These are phyloP conservation scores for Dendroctonus ponderosae DNA, from an alignment of 1,140 invertebrate species.

Conservation along the genomic window DNA sequence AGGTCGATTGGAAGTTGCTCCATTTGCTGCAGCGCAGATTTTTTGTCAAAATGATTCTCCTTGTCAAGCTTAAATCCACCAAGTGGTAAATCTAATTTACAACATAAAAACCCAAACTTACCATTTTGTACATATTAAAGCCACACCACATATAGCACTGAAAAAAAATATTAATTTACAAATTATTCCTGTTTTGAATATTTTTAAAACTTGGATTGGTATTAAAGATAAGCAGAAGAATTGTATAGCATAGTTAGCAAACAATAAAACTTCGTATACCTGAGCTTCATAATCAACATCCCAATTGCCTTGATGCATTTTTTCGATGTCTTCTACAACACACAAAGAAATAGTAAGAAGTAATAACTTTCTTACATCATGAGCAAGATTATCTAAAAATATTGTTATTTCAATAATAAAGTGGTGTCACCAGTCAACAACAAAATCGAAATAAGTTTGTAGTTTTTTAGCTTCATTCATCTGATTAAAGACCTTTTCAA, in stretches of 20 bases:
- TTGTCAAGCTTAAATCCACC: conserved; percentile 31
- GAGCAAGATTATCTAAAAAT: neutral
- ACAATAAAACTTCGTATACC: conserved; percentile 22
- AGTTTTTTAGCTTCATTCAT: no score
- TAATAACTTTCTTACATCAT: neutral
- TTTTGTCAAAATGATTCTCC: conserved; percentile 34
- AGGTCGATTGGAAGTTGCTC: conserved; percentile 20
- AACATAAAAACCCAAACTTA: conserved; percentile 39
- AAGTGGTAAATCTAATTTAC: neutral
- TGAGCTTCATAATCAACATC: conserved; percentile 37
- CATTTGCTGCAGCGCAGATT: conserved; percentile 19
- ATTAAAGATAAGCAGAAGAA: no score
- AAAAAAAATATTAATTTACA: conserved; percentile 13
- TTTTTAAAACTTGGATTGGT: no score
- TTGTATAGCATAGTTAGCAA: no score
- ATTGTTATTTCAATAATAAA: neutral
- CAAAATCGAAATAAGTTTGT: no score
- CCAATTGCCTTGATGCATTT: conserved; percentile 44
- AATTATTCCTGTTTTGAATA: neutral
- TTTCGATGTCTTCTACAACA: conserved; percentile 41
- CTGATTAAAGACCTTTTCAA: neutral
- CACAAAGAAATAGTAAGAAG: conserved; percentile 15
- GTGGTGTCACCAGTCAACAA: no score
- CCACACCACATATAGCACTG: conserved; percentile 51
- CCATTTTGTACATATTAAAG: conserved; percentile 56